phyloP scores from a whole-genome alignment of 1,140 invertebrate species.

The Drosophila quadrilineata region DNA sequence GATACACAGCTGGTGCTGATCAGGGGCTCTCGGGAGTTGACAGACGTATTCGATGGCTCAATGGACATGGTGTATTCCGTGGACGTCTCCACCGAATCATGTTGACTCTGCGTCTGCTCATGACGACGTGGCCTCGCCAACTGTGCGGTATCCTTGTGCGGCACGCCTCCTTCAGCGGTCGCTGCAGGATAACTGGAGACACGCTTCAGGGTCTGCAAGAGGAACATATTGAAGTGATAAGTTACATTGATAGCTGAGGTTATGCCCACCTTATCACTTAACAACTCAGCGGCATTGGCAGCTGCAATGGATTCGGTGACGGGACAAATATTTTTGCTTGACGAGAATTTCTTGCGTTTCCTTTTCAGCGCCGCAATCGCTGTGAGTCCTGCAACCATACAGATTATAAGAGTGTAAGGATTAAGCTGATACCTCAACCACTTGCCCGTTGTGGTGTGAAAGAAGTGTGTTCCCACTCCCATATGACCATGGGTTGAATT shows the following conservation, averaged over 20 bases:
- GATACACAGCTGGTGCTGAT: constrained; percentile 72
- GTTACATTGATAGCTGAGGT: no score
- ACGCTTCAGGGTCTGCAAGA: constrained; percentile 62
- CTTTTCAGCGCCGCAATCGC: constrained; percentile 87
- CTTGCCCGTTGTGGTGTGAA: constrained; percentile 70
- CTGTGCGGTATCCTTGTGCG: constrained; percentile 65
- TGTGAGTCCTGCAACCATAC: constrained; percentile 76
- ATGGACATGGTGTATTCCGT: constrained; percentile 75
- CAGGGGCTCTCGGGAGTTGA: constrained; percentile 75
- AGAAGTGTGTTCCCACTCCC: constrained; percentile 62
- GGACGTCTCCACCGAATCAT: constrained; percentile 80
- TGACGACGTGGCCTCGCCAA: constrained; percentile 77
- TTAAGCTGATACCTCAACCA: background rate
- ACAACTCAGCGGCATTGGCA: constrained; percentile 50
- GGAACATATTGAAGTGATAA: background rate
- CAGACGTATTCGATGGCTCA: constrained; percentile 79
- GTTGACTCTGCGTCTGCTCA: constrained; percentile 83
- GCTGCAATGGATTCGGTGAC: constrained; percentile 78
- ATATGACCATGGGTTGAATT: constrained; percentile 26
- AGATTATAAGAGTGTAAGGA: background rate
- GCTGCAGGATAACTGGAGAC: constrained; percentile 80
- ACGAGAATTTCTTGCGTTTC: constrained; percentile 90
- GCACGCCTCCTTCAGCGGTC: constrained; percentile 51
- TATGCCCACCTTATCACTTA: constrained; percentile 52
- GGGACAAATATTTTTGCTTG: constrained; percentile 86